These are phyloP conservation scores for Acrobasis consociella DNA, from an alignment of 2,888 invertebrate species.

Conservation along the genomic window DNA sequence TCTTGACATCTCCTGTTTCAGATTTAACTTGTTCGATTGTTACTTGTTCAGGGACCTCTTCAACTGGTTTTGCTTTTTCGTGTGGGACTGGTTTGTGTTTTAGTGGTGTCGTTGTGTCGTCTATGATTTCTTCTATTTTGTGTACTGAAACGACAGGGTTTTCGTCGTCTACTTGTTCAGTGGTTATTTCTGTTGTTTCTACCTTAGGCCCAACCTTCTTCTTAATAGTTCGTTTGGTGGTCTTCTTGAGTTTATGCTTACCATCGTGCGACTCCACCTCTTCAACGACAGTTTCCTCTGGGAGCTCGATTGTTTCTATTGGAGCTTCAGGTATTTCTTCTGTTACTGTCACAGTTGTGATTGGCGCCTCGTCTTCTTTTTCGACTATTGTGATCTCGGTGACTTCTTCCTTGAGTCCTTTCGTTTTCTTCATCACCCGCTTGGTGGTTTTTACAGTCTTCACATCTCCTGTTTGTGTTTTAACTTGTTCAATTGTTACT, in stretches of 20 bases:
- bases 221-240: constrained; percentile 60
- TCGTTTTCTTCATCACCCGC: constrained; percentile 40
- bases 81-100: not conserved
- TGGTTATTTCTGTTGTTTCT: constrained; percentile 49
- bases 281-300: constrained; percentile 34
- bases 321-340: not conserved
- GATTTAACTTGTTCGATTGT: constrained; percentile 33
- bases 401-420: constrained; percentile 37
- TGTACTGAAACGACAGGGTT: constrained; percentile 60
- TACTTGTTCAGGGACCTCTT: constrained; percentile 40
- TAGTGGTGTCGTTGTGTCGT: not conserved
- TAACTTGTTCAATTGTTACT: constrained; percentile 32
- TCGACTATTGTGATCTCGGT: constrained; percentile 15
- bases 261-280: constrained; percentile 31
- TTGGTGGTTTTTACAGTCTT: constrained; percentile 37
- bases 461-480: constrained; percentile 33
- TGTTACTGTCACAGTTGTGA: not conserved
- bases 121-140: constrained; percentile 40
- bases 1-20: constrained; percentile 31
- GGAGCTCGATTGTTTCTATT: constrained; percentile 30
- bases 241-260: constrained; percentile 31
- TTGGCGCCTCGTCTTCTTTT: constrained; percentile 3
- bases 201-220: constrained; percentile 44
- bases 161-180: constrained; percentile 67
- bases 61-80: constrained; percentile 5